phyloP scores from a whole-genome alignment of 2,113 vertebrate species.

The Neolamprologus tretocephalus region DNA sequence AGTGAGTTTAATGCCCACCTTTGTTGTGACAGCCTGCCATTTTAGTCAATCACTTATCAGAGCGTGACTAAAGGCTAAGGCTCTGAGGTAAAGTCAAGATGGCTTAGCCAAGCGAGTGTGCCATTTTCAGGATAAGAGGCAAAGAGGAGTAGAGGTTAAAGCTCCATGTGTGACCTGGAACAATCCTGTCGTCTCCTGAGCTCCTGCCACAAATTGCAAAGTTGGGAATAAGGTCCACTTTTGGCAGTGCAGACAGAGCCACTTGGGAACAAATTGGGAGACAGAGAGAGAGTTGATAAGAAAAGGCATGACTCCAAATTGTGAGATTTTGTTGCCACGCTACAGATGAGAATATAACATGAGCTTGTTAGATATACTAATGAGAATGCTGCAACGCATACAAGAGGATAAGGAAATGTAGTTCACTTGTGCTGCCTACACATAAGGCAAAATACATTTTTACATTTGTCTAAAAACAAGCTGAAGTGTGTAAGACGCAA shows the following conservation, averaged over 20 bases:
- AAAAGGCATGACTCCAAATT: neutral
- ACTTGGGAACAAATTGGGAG: neutral
- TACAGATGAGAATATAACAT: neutral
- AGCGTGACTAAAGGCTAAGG: constrained; percentile 25
- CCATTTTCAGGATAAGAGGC: constrained; percentile 11
- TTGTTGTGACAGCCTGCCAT: neutral
- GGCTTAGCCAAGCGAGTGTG: neutral
- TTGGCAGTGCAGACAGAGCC: neutral
- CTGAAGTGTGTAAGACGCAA: neutral
- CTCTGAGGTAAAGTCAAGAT: constrained; percentile 25
- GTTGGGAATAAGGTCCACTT: neutral
- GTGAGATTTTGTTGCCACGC: neutral
- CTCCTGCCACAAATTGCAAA: neutral
- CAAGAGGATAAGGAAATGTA: neutral
- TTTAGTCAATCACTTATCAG: constrained; percentile 23
- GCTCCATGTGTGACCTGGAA: constrained; percentile 23
- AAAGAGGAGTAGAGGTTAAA: constrained; percentile 11
- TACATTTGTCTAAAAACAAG: neutral
- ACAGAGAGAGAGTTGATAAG: neutral
- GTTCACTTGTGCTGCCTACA: neutral
- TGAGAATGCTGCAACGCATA: neutral
- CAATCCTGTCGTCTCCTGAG: constrained; percentile 22
- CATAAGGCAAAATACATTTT: neutral
- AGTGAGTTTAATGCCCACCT: neutral
- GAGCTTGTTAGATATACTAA: neutral